phyloP scores from a whole-genome alignment of 2,113 vertebrate species.

The Numida meleagris region DNA sequence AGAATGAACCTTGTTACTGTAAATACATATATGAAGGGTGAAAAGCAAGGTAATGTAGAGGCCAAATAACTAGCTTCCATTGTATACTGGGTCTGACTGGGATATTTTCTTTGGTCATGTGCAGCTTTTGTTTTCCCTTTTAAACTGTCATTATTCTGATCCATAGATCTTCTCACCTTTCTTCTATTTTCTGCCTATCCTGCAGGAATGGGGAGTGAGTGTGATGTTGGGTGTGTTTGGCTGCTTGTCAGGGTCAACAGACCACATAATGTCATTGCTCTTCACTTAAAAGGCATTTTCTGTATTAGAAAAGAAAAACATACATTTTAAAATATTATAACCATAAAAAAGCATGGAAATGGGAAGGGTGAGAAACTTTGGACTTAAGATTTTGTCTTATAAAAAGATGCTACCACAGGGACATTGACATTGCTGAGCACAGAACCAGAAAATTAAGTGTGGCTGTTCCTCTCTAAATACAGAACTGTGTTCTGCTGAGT shows the following conservation, averaged over 20 bases:
- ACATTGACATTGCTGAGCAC: background rate
- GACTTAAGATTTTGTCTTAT: background rate
- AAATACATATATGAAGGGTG: background rate
- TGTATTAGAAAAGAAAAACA: background rate
- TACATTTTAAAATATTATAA: background rate
- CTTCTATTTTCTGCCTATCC: background rate
- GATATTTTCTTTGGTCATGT: background rate
- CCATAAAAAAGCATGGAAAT: background rate
- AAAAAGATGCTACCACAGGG: background rate
- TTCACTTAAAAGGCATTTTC: background rate
- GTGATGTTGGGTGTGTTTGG: background rate
- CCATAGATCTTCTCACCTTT: rapidly evolving
- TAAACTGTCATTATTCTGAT: background rate
- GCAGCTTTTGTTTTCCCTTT: background rate
- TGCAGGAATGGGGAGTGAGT: background rate
- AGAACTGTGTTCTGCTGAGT: rapidly evolving
- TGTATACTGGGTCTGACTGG: background rate
- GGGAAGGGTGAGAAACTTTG: background rate
- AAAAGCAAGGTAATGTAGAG: background rate
- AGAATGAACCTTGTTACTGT: background rate
- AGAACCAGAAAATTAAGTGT: background rate
- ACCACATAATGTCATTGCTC: background rate
- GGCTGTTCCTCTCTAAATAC: background rate
- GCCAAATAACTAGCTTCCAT: background rate
- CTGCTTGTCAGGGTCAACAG: background rate